Evolutionary conservation across 1,140 invertebrate species (phyloP), one percentile per base, ranked within the genome.

Genomic region (Heliconius himera): DNA sequence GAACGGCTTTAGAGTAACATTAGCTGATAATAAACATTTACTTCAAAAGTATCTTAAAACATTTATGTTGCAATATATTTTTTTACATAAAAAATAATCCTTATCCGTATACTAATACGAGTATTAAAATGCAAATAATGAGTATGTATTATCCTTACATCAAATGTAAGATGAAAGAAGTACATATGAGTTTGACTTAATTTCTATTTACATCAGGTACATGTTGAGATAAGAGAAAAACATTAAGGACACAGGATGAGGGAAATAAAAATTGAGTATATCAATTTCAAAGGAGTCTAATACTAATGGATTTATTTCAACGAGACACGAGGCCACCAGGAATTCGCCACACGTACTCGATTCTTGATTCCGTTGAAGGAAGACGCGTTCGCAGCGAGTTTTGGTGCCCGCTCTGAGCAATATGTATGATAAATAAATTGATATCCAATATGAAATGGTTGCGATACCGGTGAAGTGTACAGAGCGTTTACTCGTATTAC

Each of bases 381-480:
- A 93, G 91, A 89, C 89, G 91, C 88, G 82, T 85, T 82, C 85
- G 84, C 83, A 85, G 87, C 89, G 85, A 89, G 86, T 89, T 91
- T 90, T 85, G 86, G 81, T 88, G 87, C 84, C 88, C 85, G 82
- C 80, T 87, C 86, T 83, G 82, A 90, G 88, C 92, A 93, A 94
- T 94, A 94, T 93, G 90, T 94, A 94, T 94, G 92, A 93, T 94
- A 94, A 94, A 94, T 93, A 94, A 94, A 94, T 94, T 94, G 93
- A 89, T 93, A 93, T 93, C 91, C 93, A 92, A 94, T 94, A 94
- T 94, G 85, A 93, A 94, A 94, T 93, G 90, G 91, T 89, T 90
- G 83, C 90, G 88, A 90, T 90, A 88, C 89, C 89, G 85, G 85
- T 90, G 89, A 91, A 91, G 90, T 93, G 90, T 93, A 93, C 89